phyloP scores from a whole-genome alignment of 1,140 invertebrate species.

The Halesus radiatus region DNA sequence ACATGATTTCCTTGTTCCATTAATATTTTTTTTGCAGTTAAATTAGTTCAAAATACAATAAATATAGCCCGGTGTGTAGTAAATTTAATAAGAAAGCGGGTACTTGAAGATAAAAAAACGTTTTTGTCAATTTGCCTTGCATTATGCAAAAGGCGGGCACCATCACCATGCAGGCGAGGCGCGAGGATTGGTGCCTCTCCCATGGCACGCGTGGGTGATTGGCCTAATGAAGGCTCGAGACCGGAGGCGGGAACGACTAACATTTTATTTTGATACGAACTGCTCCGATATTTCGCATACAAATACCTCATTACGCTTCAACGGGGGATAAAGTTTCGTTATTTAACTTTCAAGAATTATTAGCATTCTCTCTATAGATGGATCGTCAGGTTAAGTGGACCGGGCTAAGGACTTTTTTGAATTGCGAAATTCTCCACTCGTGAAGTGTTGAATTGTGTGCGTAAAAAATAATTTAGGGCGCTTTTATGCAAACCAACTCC shows the following conservation, averaged over 20 bases:
- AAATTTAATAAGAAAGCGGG: no score
- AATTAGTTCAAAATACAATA: no score
- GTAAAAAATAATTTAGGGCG: slow-evolving; percentile 4
- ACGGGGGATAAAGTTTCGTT: slow-evolving; percentile 18
- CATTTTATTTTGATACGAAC: slow-evolving; percentile 53
- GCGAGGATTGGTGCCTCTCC: background rate
- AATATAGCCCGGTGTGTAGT: no score
- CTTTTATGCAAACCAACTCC: background rate
- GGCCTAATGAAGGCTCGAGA: slow-evolving; percentile 45
- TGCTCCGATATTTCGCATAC: slow-evolving; percentile 50
- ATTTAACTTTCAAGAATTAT: slow-evolving; percentile 20
- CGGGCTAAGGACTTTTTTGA: background rate
- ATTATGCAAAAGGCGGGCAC: background rate
- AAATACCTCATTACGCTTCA: slow-evolving; percentile 24
- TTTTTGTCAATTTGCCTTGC: no score
- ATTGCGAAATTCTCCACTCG: slow-evolving; percentile 1
- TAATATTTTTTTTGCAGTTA: no score
- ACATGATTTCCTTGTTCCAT: no score
- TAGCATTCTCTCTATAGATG: slow-evolving; percentile 22
- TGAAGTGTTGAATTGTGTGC: background rate
- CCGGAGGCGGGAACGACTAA: background rate
- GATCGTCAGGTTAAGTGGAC: background rate
- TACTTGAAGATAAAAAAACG: no score
- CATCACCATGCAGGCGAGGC: background rate
- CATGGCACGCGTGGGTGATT: slow-evolving; percentile 45